phyloP scores from a whole-genome alignment of 1,140 invertebrate genomes.

The Thaumatotibia leucotreta region DNA sequence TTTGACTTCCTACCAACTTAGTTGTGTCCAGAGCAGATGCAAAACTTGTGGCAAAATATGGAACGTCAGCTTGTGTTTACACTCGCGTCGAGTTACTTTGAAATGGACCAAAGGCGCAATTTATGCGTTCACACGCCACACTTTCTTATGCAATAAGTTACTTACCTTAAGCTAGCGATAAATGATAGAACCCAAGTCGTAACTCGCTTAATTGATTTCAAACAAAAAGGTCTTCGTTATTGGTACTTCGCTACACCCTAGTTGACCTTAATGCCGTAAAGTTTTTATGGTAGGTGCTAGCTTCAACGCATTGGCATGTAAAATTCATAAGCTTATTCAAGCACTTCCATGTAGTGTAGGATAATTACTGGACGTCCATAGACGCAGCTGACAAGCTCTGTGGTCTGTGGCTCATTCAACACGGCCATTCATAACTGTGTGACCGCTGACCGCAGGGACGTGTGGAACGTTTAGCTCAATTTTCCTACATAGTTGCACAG shows the following conservation, averaged over 20 bases:
- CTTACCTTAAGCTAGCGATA: neutral
- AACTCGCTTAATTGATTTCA: neutral
- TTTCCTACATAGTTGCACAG: constrained; percentile 26
- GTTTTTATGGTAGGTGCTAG: neutral
- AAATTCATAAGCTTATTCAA: neutral
- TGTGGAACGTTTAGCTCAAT: constrained; percentile 41
- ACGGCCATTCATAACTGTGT: constrained; percentile 41
- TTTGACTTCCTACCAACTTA: too few species aligned
- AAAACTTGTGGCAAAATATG: too few species aligned
- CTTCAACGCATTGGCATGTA: neutral
- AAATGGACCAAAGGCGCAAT: too few species aligned
- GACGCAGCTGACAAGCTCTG: constrained; percentile 24
- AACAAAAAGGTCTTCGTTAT: neutral
- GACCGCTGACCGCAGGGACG: constrained; percentile 18
- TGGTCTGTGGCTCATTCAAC: constrained; percentile 45
- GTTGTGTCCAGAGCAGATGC: too few species aligned
- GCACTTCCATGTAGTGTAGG: neutral
- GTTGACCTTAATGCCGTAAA: neutral
- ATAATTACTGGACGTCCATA: constrained; percentile 10
- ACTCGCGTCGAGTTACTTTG: too few species aligned
- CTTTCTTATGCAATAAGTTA: neutral
- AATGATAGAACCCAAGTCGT: neutral
- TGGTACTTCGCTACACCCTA: neutral
- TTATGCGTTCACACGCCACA: neutral
- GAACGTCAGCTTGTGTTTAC: neutral